Evolutionary conservation across 2,113 vertebrate genomes (phyloP).

Genomic region (Calidris pygmaea): DNA sequence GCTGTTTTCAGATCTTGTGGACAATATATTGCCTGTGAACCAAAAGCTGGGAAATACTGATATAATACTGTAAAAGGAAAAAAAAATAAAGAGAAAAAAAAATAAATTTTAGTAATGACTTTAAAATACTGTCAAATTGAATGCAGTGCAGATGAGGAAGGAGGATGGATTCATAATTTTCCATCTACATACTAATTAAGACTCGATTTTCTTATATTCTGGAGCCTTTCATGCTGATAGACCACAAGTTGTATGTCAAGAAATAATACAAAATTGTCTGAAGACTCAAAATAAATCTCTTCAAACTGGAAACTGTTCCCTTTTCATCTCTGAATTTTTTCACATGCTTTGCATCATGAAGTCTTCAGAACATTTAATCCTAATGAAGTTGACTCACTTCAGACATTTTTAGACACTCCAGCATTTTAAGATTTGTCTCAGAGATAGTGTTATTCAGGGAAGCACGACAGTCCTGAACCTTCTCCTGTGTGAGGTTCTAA

Average conservation of each 20-base stretch:
- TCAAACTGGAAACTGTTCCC: constrained; percentile 17
- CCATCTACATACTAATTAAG: constrained; percentile 12
- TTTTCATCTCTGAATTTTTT: constrained; percentile 43
- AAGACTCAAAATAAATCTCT: constrained; percentile 31
- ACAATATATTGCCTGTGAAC: neutral
- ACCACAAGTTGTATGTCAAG: constrained; percentile 17
- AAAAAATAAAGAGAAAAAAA: neutral
- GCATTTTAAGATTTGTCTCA: neutral
- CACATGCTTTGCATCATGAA: neutral
- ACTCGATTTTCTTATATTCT: neutral
- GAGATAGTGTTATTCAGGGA: neutral
- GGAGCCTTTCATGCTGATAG: constrained; percentile 2
- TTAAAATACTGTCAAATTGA: neutral
- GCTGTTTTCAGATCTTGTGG: neutral
- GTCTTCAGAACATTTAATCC: constrained; percentile 35
- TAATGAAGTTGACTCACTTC: neutral
- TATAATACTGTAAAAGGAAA: neutral
- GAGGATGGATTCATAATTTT: constrained; percentile 13
- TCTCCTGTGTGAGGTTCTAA: neutral
- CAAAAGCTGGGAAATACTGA: neutral
- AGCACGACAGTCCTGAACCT: neutral
- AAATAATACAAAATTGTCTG: constrained; percentile 5
- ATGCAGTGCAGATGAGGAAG: neutral
- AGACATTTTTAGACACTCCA: neutral
- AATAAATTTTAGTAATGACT: neutral